These are phyloP conservation scores for Rhimphoctona megacephalus DNA, from an alignment of 2,888 invertebrate species.

Conservation along the genomic window DNA sequence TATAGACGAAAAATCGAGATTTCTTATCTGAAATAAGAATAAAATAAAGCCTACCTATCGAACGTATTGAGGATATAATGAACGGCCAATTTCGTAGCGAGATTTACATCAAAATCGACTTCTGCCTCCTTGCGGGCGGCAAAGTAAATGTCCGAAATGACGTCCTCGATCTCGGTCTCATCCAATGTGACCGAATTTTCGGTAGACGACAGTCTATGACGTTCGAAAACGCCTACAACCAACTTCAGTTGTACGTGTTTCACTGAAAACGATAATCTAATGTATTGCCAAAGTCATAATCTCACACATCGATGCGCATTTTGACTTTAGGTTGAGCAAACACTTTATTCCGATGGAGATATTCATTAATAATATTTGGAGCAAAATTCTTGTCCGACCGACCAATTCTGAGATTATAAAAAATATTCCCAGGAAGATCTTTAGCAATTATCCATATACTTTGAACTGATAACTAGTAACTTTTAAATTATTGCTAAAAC, in stretches of 20 bases:
- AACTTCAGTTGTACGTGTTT: slow-evolving; percentile 86
- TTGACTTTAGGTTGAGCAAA: not conserved
- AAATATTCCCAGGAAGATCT: not conserved
- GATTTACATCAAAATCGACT: slow-evolving; percentile 88
- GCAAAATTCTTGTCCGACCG: not conserved
- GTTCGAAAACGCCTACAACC: slow-evolving; percentile 90
- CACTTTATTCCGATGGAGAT: not conserved
- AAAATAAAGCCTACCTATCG: slow-evolving; percentile 87
- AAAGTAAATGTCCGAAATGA: slow-evolving; percentile 91
- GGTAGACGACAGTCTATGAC: slow-evolving; percentile 89
- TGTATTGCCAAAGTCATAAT: not conserved
- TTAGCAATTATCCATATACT: not conserved
- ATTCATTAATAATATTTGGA: not conserved
- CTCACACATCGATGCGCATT: not conserved
- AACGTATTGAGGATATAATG: slow-evolving; percentile 89
- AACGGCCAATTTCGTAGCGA: slow-evolving; percentile 88
- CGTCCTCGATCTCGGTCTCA: slow-evolving; percentile 89
- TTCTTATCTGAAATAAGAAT: not conserved
- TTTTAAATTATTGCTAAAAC: not conserved
- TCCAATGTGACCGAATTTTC: slow-evolving; percentile 89
- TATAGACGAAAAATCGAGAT: not conserved
- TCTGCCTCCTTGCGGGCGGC: slow-evolving; percentile 89
- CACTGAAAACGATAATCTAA: slow-evolving; percentile 82
- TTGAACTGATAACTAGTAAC: not conserved
- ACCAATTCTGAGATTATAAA: not conserved